These are phyloP conservation scores for Macrophya annulata DNA, from an alignment of 2,888 invertebrate genomes.

Conservation along the genomic window DNA sequence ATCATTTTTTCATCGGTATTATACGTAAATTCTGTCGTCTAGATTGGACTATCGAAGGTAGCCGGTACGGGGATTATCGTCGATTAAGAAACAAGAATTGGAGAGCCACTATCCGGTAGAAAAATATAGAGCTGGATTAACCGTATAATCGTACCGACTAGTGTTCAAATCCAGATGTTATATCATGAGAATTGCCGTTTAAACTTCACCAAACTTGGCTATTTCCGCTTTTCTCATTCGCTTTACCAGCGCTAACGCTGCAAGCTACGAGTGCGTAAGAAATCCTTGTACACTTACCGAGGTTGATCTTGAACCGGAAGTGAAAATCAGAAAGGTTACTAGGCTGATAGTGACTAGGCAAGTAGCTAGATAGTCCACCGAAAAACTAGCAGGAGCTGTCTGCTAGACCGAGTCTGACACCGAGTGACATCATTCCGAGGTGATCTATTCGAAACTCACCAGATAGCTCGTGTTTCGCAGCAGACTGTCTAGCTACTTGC, in stretches of 20 bases:
- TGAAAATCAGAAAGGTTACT: too few species aligned
- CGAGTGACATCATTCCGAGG: too few species aligned
- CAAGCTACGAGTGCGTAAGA: not conserved
- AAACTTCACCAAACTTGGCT: conserved; percentile 50
- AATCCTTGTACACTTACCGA: not conserved
- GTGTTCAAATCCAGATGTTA: conserved; percentile 32
- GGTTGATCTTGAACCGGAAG: too few species aligned
- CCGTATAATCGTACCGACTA: conserved; percentile 50
- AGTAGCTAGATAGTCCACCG: too few species aligned
- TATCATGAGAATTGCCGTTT: conserved; percentile 34
- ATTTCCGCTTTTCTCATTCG: conserved; percentile 7
- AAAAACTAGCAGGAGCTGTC: too few species aligned
- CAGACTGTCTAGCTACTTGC: too few species aligned
- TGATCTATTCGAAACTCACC: too few species aligned
- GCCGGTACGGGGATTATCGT: conserved; percentile 17
- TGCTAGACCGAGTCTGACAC: too few species aligned
- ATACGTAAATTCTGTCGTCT: not conserved
- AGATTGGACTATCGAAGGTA: conserved; percentile 9
- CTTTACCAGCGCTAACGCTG: not conserved
- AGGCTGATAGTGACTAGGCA: too few species aligned
- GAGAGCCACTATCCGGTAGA: conserved; percentile 7
- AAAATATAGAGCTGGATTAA: conserved; percentile 44
- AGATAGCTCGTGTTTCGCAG: too few species aligned
- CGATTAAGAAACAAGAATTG: conserved; percentile 42
- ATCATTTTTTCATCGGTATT: not conserved